A percentile compares a stretch with the other conserved stretches of the same genome.
Conservation (phyloP, 2,888 invertebrate genomes). For the Carterocephalus palaemon region DNA sequence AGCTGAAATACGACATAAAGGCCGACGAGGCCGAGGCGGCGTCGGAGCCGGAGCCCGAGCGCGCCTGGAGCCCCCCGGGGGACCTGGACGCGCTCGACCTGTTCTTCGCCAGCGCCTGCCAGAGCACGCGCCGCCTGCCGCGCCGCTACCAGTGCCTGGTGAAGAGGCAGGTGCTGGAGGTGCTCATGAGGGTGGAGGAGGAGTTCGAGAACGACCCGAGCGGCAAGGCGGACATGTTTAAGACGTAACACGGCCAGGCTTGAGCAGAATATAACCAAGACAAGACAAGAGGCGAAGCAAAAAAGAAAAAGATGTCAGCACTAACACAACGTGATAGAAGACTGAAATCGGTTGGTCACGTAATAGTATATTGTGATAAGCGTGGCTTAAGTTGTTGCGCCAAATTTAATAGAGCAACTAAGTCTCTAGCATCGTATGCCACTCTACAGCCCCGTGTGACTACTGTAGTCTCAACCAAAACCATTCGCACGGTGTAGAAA, state of each 20-base stretch:
- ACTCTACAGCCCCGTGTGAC: too few species aligned
- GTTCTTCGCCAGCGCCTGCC: constrained; percentile 72
- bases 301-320: too few species aligned
- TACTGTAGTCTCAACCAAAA: too few species aligned
- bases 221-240: constrained; percentile 29
- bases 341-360: too few species aligned
- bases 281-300: too few species aligned
- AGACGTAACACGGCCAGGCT: background rate
- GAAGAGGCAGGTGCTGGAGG: constrained; percentile 60
- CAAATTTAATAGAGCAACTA: too few species aligned
- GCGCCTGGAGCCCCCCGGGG: constrained; percentile 42
- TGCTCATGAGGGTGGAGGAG: constrained; percentile 58
- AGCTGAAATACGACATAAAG: constrained; percentile 45
- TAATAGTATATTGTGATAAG: too few species aligned
- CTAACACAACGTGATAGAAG: too few species aligned
- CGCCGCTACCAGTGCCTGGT: constrained; percentile 47
- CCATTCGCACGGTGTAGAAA: too few species aligned
- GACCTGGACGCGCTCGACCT: constrained; percentile 60
- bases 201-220: constrained; percentile 45
- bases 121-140: constrained; percentile 60
- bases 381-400: too few species aligned
- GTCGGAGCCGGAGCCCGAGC: constrained; percentile 36
- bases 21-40: constrained; percentile 50
- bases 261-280: too few species aligned
- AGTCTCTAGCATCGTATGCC: too few species aligned